Base-by-base conservation (phyloP, 2,113 vertebrate species). In the Lepus europaeus region DNA sequence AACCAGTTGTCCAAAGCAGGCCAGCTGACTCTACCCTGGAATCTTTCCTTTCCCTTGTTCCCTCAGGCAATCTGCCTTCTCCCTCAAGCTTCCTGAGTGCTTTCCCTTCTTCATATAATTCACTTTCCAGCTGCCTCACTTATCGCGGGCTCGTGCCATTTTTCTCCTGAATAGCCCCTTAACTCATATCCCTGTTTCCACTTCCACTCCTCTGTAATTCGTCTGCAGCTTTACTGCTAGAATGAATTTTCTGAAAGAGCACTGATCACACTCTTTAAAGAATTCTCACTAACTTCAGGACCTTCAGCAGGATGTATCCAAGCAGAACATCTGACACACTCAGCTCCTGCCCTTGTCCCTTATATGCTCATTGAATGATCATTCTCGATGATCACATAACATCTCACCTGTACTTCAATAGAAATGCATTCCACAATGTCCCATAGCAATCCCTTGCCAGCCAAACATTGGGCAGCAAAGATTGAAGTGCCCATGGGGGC, bases 191-290 rank as follows among this genome's bases (percentile, higher is more conserved):
- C 33, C 20, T 85, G 9, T 66, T 61, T 56, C 53, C 25, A 45
- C 31, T 61, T 23, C 31, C 45, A 33, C 0, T n/a, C n/a, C 6
- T 70, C 59, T 22, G 3, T 16, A 20, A 80, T 63, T 23, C 53
- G 80, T 39, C 68, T 70, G 27, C 84, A 29, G 12, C 56, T 23
- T 80, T 31, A 29, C 45, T 56, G 29, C 49, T 36, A 27, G 78
- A 89, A 23, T 29, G n/a, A 69, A 78, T 56, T 93, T 86, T 82
- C 81, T 83, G 49, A 82, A 77, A 77, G 56, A 20, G 12, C 23
- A 83, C 64, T 33, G 39, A 66, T 79, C 51, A 69, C 23, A 74
- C 5, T 51, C 76, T 61, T 16, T 59, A 59, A 16, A 10, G 25
- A 84, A 90, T 59, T 84, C 53, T 92, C 39, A 4, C 63, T 53